Evolutionary conservation across 2,797 vertebrate species (phyloP), one percentile per base, ranked within the genome.

Genomic region (Limnodromus scolopaceus): DNA sequence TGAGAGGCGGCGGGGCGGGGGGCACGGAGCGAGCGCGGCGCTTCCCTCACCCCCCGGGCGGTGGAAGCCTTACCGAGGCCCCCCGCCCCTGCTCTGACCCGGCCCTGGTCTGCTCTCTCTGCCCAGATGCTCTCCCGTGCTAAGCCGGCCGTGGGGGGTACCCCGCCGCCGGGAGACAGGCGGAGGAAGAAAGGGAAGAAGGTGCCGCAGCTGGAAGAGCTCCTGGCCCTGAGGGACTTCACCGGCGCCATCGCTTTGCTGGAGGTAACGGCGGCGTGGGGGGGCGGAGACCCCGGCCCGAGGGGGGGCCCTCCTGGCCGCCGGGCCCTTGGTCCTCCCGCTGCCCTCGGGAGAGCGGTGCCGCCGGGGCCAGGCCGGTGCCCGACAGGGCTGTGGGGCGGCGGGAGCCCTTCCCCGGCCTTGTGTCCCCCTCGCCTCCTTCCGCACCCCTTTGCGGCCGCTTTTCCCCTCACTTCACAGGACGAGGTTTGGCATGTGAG

Each of bases 211-310:
- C 84, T 99, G 81, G 99, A 99, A 71, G 99, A 99, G 46, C 99
- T 99, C 58, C 97, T 99, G 60, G 98, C 97, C 22, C 98, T 98
- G 94, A 98, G 99, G 89, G 99, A 99, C 97, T 99, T 99, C 95
- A 98, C 99, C 5, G 99, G 99, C 28, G 99, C 99, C 13, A 97
- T 99, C 84, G 99, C 99, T 11, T 95, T 99, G 13, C 93, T 99
- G 84, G 99, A 99, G 99, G 99, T 99, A 98, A 87, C 20, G 64
- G 61, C 49, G 20, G 39, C 27, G 36, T 12, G 34, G 30, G 22
- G 14, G 11, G 7, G 4, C 46, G 27, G 20, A 25, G 43, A 39
- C 13, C 19, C 36, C 20, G 15, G 28, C n/a, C 45, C 32, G 6
- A 30, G 58, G 6, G 13, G 13, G 65, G 51, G 43, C 10, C 22